Percentiles rank a stretch among this genome's conserved stretches.
Conservation (phyloP, 2,888 invertebrate genomes). For the Luffia ferchaultella region DNA sequence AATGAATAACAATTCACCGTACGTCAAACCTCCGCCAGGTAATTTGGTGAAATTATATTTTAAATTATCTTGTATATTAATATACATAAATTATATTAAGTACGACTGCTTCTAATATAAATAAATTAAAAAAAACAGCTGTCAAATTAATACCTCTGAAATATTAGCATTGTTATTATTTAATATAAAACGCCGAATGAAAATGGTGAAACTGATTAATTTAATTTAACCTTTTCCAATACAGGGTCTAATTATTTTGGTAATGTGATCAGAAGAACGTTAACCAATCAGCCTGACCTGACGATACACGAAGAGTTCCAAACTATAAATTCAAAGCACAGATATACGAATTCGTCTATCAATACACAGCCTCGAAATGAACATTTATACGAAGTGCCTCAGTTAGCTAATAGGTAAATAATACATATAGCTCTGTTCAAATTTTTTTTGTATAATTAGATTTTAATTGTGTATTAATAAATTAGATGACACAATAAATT, state of each 20-base stretch:
- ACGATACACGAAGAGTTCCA: constrained; percentile 75
- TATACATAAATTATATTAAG: background rate
- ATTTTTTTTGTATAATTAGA: no score
- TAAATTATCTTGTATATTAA: background rate
- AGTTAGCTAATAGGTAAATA: constrained; percentile 54
- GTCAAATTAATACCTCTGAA: no score
- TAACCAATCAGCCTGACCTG: constrained; percentile 83
- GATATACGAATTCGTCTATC: constrained; percentile 65
- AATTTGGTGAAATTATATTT: constrained; percentile 13
- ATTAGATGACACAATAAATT: no score
- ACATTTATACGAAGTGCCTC: constrained; percentile 89
- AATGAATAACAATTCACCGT: constrained; percentile 45
- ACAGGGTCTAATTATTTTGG: constrained; percentile 76
- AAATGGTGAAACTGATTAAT: background rate
- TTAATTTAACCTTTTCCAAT: constrained; percentile 2
- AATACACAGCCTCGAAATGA: constrained; percentile 70
- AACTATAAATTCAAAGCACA: constrained; percentile 76
- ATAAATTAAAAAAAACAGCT: no score
- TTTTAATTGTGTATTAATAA: no score
- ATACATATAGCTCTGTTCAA: background rate
- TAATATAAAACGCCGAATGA: background rate
- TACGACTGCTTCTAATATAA: no score
- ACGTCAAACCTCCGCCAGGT: constrained; percentile 53
- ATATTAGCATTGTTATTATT: background rate
- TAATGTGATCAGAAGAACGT: constrained; percentile 81